Evolutionary conservation across 2,797 vertebrate species (phyloP), one percentile per base, ranked within the genome.

Genomic region (Myiotriccus ornatus): DNA sequence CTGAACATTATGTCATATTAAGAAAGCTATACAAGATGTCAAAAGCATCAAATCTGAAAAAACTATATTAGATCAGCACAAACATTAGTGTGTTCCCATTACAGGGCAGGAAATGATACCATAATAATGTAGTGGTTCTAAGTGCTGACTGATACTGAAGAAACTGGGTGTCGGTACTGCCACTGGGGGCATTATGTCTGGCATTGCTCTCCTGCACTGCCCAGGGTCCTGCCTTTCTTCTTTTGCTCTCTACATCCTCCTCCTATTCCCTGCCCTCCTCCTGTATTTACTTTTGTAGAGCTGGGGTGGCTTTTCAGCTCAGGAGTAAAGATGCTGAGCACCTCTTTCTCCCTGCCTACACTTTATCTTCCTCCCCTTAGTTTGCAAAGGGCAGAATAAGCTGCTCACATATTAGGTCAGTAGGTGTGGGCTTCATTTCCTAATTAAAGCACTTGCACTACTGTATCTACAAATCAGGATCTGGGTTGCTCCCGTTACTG

Each of bases 391-490:
- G 49, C 49, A 73, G 44, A 52, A 32, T 35, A 73, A 84, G 32
- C 25, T 62, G 28, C 20, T 89, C 4, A 0, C 6, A 2, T 25
- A 23, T 18, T 59, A 37, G 28, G 5, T 41, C 32, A 28, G 8
- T 12, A 55, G 4, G 7, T 6, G 14, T 65, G 39, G 27, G 22
- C 22, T 76, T 90, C 41, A 64, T 25, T 6, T 63, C 11, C 41
- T 56, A 17, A 20, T 59, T 84, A 68, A 88, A 91, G 13, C 32
- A 15, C 7, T 67, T 37, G 27, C 70, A 34, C 27, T 50, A 12
- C 6, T 25, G 14, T 8, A 3, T 53, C 41, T 83, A 24, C 0
- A 0, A 46, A 50, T 68, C 14, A 39, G 17, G 21, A 20, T 59
- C 30, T 59, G 21, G 16, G 24, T 30, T 75, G 7, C 4, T 82